phyloP scores from a whole-genome alignment of 2,113 vertebrate genomes.

The Meriones unguiculatus region DNA sequence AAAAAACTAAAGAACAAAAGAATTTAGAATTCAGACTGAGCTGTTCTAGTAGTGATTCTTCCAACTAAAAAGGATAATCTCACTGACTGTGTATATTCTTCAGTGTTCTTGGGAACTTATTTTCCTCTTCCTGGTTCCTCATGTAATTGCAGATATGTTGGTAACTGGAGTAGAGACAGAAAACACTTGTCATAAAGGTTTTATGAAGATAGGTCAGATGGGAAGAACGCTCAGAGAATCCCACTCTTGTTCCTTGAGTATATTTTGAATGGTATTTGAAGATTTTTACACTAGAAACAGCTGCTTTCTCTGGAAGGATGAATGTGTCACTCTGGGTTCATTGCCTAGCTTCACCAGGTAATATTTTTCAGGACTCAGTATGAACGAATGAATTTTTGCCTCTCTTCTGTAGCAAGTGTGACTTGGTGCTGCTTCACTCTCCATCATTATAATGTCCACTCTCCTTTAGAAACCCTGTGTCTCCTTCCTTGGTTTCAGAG shows the following conservation, averaged over 20 bases:
- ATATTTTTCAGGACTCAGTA: slow-evolving; percentile 6
- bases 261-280: not conserved
- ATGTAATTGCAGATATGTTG: not conserved
- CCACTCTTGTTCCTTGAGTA: not conserved
- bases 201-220: not conserved
- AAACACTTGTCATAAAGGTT: not conserved
- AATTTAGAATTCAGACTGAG: not conserved
- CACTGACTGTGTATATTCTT: not conserved
- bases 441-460: not conserved
- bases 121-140: not conserved
- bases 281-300: slow-evolving; percentile 28
- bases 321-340: not conserved
- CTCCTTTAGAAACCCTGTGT: not conserved
- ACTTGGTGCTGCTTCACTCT: not conserved
- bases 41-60: not conserved
- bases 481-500: not conserved
- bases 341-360: slow-evolving; percentile 2
- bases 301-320: not conserved
- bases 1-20: slow-evolving; percentile 1
- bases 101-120: not conserved
- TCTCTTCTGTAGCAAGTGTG: not conserved
- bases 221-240: not conserved
- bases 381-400: not conserved
- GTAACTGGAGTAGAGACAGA: not conserved
- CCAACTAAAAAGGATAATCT: not conserved